Evolutionary conservation across 2,113 vertebrate species (phyloP), one percentile per base, ranked within the genome.

Genomic region (Urocitellus parryii): DNA sequence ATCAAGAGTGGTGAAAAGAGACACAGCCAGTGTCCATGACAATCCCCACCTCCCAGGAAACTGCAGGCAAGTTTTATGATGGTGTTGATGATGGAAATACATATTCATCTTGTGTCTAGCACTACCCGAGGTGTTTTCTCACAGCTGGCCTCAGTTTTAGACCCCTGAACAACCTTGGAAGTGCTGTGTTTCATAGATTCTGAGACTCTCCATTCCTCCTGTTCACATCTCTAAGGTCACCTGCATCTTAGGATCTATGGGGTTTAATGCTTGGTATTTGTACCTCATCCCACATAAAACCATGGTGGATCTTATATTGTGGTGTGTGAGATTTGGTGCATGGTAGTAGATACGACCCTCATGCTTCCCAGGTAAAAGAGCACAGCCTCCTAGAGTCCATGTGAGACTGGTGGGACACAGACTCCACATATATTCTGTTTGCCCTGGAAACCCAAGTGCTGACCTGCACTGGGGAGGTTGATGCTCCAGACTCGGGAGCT

Each of bases 321-420:
- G n/a, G 8, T 34, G 12, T 82, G 32, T 80, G 76, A 22, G 48
- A 76, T 45, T 56, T 37, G 25, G 65, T 58, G 72, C 39, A 58
- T n/a, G 34, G 53, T 4, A 79, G 58, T 82, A 68, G 76, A 82
- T 53, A 18, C 63, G 11, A 34, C 29, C 37, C 39, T 67, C n/a
- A 34, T 17, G 18, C 25, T 91, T 85, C 88, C 68, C 45, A 79
- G 51, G 58, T 45, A 74, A 56, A 56, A 96, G 61, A 85, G 91
- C 74, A 58, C 1, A 6, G 63, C 22, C 18, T 85, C 27, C 5
- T 1, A 82, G 27, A 76, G 80, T 5, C 58, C 74, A 42, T 56
- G 16, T 11, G 51, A 67, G 32, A 2, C 53, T 97, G 76, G 5
- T 61, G 45, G 67, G 48, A 67, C 18, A 29, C 9, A 22, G 37